Base-by-base conservation (phyloP, 64 coral and sea anemone species). In the Dendrophyllia cribrosa region DNA sequence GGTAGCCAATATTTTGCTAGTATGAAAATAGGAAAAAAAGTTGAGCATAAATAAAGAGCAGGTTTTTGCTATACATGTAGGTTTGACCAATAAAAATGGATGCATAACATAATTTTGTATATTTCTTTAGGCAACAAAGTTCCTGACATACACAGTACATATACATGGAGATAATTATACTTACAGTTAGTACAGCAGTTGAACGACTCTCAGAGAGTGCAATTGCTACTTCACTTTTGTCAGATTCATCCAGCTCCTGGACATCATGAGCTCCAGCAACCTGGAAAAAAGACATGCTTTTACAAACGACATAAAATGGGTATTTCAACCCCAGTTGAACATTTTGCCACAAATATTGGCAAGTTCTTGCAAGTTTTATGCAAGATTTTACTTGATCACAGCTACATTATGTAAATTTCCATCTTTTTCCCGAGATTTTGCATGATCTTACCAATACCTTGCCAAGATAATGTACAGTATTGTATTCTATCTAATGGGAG, bases 181-280 rank as follows among this genome's bases (percentile, higher is more conserved):
- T 90, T 95, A 95, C 79, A 19, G 68, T 90, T 72, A 70, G 50
- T 4, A 49, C 25, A 51, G 49, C 6, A 22, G 66, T 69, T 69
- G 16, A 69, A 23, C 20, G n/a, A 25, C 66, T 69, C 16, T 22
- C 22, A 19, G 20, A 7, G 22, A 79, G 77, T 17, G 76, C 72
- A 66, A 9, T 58, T 7, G 16, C 83, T 65, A 89, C 58, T 83
- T 94, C 86, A 23, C 89, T 79, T 64, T 64, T 64, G 61, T 13
- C 61, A 17, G 61, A 64, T 22, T 82, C 52, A 89, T 94, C 92
- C 43, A 94, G 86, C 43, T 23, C 82, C 16, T 15, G 77, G 49
- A 94, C 77, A 75, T 94, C 87, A 64, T 2, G 61, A 46, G n/a
- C 86, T 88, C 63, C 76, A 60, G 75, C 67, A 79, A 94, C 65